These are phyloP conservation scores for Euphydryas editha DNA, from an alignment of 2,888 invertebrate genomes.

Conservation along the genomic window DNA sequence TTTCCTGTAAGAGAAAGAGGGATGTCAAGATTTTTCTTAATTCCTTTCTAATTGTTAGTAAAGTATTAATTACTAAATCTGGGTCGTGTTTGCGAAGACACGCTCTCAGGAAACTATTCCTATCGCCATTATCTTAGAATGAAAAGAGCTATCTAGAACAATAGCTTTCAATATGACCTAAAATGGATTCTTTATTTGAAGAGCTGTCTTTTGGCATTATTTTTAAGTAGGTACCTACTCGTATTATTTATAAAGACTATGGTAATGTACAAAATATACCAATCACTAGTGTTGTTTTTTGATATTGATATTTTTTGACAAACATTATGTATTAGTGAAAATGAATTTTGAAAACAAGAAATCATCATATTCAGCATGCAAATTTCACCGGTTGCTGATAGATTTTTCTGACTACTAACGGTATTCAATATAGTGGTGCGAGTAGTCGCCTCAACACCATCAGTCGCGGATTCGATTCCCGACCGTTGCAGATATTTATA, in stretches of 20 bases:
- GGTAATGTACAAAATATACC: neutral
- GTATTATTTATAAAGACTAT: no score
- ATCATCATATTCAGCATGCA: no score
- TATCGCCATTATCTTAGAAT: constrained; percentile 4
- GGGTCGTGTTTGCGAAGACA: neutral
- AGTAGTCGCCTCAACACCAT: no score
- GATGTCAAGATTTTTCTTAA: neutral
- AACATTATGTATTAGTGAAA: no score
- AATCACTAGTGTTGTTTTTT: neutral
- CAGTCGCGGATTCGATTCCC: no score
- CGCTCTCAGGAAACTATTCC: neutral
- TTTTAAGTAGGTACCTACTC: no score
- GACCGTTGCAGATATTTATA: no score
- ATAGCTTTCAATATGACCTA: constrained; percentile 4
- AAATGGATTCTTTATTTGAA: constrained; percentile 1
- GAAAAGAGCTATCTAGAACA: constrained; percentile 3
- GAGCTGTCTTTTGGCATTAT: neutral
- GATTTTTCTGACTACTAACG: no score
- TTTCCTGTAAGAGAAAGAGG: neutral
- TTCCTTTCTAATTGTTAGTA: neutral
- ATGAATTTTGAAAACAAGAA: no score
- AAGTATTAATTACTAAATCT: neutral
- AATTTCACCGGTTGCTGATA: no score
- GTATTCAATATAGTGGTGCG: no score
- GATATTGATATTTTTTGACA: no score